Evolutionary conservation across 1,140 invertebrate species (phyloP), one percentile per base, ranked within the genome.

Genomic region (Brachionus asplanchnoidis): DNA sequence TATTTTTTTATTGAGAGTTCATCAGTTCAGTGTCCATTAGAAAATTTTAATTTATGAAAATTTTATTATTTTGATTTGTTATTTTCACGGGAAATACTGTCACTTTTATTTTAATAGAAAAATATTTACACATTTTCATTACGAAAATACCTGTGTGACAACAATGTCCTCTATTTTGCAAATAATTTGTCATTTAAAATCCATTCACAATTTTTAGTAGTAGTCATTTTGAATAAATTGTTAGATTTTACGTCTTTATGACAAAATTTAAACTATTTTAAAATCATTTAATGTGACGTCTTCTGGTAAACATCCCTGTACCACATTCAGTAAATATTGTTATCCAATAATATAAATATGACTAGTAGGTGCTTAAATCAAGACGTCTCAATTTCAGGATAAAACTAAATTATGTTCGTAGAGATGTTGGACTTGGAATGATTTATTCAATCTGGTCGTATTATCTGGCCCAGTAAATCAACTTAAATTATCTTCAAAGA

Each of bases 21-120:
- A 60, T 20, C 53, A 60, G 53, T 60, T 60, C 53, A 60, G 20
- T 60, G 53, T 60, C 53, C 53, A 20, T 60, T 20, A 20, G 8
- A 60, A 60, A 60, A 60, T 60, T 60, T 26, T 60, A 60, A 60
- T 60, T 60, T 60, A 60, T 60, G 53, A 60, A 60, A 60, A 60
- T 23, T 46, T 60, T 60, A 60, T 60, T 60, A 60, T 60, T 53
- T 53, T 53, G 46, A 53, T 53, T 53, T 53, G 46, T 17, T 53
- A 53, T 53, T 20, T 60, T 60, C 17, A 60, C 53, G 53, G 53
- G 8, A 60, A 60, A 20, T 20, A 20, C 17, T 60, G 53, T 60
- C 53, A 60, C 53, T 60, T 60, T 60, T 53, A 4, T 20, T 8
- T 60, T 20, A 60, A 60, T 60, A 23, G 17, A 53, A 60, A 60